These are phyloP conservation scores for Tyto alba DNA, from an alignment of 2,113 vertebrate species.

Conservation along the genomic window DNA sequence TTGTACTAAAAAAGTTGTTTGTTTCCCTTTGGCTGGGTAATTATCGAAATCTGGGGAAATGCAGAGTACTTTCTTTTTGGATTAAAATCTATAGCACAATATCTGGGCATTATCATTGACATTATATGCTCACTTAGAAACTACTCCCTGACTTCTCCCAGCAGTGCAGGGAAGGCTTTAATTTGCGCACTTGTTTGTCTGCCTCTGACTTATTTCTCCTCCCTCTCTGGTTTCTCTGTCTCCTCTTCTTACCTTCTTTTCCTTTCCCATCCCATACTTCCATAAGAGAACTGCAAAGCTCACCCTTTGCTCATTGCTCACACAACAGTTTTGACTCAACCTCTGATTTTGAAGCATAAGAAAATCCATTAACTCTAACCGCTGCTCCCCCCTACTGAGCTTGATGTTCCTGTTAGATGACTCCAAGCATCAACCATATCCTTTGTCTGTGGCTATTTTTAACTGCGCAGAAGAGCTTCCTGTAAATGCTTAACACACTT, in stretches of 20 bases:
- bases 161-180: not conserved
- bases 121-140: not conserved
- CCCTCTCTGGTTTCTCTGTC: not conserved
- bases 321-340: not conserved
- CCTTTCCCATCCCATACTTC: fast-evolving
- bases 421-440: not conserved
- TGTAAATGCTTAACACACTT: not conserved
- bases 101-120: not conserved
- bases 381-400: too few species aligned
- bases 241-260: not conserved
- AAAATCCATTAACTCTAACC: not conserved
- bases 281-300: not conserved
- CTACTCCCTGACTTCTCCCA: fast-evolving
- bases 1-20: not conserved
- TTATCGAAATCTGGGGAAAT: not conserved
- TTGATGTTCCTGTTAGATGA: not conserved
- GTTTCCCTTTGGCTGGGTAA: not conserved
- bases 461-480: not conserved
- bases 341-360: not conserved
- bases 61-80: not conserved
- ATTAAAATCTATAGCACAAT: not conserved
- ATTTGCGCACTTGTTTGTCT: fast-evolving
- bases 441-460: not conserved
- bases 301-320: not conserved
- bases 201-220: not conserved